Evolutionary conservation across 2,797 vertebrate genomes (phyloP).

Genomic region (Yasuhikotakia modesta): DNA sequence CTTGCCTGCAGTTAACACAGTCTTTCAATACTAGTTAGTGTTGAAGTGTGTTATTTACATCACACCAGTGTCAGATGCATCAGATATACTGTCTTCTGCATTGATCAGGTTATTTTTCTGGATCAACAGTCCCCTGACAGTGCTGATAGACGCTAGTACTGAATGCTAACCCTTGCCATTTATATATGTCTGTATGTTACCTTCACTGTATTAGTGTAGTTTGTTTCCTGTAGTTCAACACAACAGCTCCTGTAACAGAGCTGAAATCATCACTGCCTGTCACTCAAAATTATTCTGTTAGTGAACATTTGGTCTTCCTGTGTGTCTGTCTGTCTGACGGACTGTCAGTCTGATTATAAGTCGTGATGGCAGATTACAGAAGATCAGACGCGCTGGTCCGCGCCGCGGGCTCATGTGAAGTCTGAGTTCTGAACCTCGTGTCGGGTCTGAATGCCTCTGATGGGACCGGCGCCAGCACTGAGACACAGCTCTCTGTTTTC

Average conservation of each 20-base stretch:
- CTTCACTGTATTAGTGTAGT: background rate
- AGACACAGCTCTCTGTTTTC: conserved; percentile 2
- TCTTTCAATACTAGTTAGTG: too few relatives aligned
- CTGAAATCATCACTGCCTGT: background rate
- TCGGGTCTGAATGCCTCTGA: background rate
- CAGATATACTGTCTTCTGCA: too few relatives aligned
- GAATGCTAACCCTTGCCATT: too few relatives aligned
- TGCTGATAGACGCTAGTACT: too few relatives aligned
- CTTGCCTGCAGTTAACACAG: too few relatives aligned
- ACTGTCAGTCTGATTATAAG: conserved; percentile 33
- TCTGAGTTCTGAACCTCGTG: background rate
- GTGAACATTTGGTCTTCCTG: background rate
- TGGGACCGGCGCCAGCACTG: conserved; percentile 11
- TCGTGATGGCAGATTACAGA: conserved; percentile 23
- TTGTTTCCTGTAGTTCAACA: conserved; percentile 16
- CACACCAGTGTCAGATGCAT: too few relatives aligned
- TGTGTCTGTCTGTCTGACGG: background rate
- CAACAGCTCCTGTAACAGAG: background rate
- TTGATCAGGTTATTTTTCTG: too few relatives aligned
- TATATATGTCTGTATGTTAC: too few relatives aligned
- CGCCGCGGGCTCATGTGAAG: background rate
- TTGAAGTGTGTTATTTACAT: too few relatives aligned
- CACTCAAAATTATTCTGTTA: conserved; percentile 11
- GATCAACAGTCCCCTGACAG: too few relatives aligned
- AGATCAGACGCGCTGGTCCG: conserved; percentile 28